Evolutionary conservation across 2,113 vertebrate species (phyloP), one percentile per base, ranked within the genome.

Genomic region (Semicossyphus pulcher): DNA sequence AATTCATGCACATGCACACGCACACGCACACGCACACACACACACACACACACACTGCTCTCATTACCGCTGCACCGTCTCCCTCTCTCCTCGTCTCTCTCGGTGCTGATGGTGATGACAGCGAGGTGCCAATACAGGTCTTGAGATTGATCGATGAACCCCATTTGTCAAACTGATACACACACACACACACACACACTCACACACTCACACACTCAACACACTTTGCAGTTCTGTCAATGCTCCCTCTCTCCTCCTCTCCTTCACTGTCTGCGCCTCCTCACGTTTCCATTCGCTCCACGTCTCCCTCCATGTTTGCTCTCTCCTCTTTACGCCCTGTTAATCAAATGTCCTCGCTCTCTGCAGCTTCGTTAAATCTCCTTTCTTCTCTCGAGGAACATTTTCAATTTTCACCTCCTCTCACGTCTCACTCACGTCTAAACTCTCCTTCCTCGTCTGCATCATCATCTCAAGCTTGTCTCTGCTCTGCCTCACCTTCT

Each of bases 21-120:
- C 21, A 26, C 47, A 25, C 25, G 48, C 63, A 8, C 47, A 23
- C 63, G 25, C 49, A 34, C 65, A 39, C 31, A 36, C 21, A 48
- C 25, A 42, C 26, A 18, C 34, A 57, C 34, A 26, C 21, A 39
- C 23, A 58, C 66, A 21, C 42, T 15, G 15, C 11, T 57, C 21
- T 58, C 10, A 45, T 21, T 47, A 44, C 51, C 20, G 36, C 2
- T 20, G 29, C 28, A 28, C 26, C n/a, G n/a, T 11, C 53, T 28
- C 51, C 42, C 15, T n/a, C 32, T 62, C 34, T 18, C 10, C 4
- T 56, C 21, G 0, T 26, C 20, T 32, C 10, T 57, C 21, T 64
- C 39, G 0, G n/a, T 57, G 28, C 7, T 45, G 25, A 68, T 26
- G 56, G 2, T 31, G 28, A 47, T 37, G 74, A 73, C 59, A 64